A percentile compares a stretch with the other conserved stretches of the same genome.
Conservation (phyloP, 2,888 invertebrate genomes). For the Andrena flavipes region DNA sequence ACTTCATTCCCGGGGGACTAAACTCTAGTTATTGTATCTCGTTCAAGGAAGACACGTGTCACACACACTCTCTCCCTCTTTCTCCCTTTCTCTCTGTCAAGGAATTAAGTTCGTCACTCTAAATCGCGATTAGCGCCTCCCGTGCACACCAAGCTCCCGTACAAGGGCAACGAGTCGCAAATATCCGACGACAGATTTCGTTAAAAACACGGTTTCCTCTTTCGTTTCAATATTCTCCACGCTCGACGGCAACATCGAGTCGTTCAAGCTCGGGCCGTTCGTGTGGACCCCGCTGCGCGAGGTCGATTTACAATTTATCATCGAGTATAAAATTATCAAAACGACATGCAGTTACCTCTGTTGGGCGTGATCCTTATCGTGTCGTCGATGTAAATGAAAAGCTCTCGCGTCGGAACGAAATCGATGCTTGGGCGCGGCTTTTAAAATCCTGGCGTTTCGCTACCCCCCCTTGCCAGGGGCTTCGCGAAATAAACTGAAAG, state of each 20-base stretch:
- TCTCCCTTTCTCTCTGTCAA: conserved; percentile 28
- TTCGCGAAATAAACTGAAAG: conserved; percentile 11
- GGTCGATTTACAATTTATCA: background rate
- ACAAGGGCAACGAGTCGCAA: conserved; percentile 43
- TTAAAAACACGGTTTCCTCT: conserved; percentile 11
- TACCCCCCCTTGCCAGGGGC: background rate
- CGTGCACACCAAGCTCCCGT: conserved; percentile 1
- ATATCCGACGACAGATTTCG: conserved; percentile 30
- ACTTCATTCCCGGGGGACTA: conserved; percentile 55
- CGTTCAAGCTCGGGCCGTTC: background rate
- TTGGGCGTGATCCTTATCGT: conserved; percentile 14
- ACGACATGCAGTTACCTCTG: conserved; percentile 40
- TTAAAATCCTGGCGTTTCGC: conserved; percentile 14
- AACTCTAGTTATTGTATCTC: conserved; percentile 72
- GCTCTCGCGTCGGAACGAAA: conserved; percentile 6
- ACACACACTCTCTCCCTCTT: conserved; percentile 5
- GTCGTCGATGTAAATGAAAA: conserved; percentile 20
- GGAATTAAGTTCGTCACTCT: conserved; percentile 45
- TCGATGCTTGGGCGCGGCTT: conserved; percentile 3
- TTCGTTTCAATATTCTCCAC: background rate
- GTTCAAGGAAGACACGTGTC: conserved; percentile 71
- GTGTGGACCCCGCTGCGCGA: background rate
- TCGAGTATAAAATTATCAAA: conserved; percentile 57
- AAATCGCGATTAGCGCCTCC: conserved; percentile 22
- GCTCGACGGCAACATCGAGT: background rate